Percentiles rank a stretch among this genome's conserved stretches.
phyloP scores from a whole-genome alignment of 1,140 invertebrate genomes.

The Notospermus geniculatus region DNA sequence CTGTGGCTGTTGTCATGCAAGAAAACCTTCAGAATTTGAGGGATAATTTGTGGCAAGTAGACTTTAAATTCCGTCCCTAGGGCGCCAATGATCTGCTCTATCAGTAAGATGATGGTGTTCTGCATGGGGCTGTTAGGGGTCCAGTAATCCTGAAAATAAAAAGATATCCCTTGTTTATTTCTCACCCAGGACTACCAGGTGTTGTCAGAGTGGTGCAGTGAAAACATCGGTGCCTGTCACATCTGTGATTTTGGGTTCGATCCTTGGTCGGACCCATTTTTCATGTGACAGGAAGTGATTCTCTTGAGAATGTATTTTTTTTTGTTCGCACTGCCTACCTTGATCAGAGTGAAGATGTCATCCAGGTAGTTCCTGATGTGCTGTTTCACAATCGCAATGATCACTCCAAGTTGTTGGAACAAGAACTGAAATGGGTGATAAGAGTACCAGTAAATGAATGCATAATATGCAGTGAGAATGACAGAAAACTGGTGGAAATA shows the following conservation, averaged over 20 bases:
- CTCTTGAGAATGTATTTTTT: no score
- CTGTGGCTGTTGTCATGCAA: slow-evolving; percentile 87
- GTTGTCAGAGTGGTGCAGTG: no score
- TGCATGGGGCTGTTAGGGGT: slow-evolving; percentile 64
- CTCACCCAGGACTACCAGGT: no score
- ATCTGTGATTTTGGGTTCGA: no score
- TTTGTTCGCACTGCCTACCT: no score
- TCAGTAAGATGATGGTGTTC: slow-evolving; percentile 75
- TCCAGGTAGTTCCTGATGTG: slow-evolving; percentile 95
- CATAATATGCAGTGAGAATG: no score
- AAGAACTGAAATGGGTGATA: slow-evolving; percentile 65
- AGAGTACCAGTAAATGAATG: background rate
- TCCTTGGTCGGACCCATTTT: no score
- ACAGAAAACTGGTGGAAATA: no score
- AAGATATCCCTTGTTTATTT: no score
- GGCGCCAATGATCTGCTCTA: slow-evolving; percentile 91
- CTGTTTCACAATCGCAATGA: slow-evolving; percentile 61
- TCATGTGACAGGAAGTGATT: no score
- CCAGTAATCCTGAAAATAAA: slow-evolving; percentile 62
- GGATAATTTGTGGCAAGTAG: slow-evolving; percentile 90
- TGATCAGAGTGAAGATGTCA: slow-evolving; percentile 91
- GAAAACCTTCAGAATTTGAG: slow-evolving; percentile 88
- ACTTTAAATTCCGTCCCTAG: slow-evolving; percentile 95
- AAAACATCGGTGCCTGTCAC: no score
- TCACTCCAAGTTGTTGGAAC: slow-evolving; percentile 74